These are phyloP conservation scores for Temnothorax ravouxi DNA, from an alignment of 2,888 invertebrate species.

Conservation along the genomic window DNA sequence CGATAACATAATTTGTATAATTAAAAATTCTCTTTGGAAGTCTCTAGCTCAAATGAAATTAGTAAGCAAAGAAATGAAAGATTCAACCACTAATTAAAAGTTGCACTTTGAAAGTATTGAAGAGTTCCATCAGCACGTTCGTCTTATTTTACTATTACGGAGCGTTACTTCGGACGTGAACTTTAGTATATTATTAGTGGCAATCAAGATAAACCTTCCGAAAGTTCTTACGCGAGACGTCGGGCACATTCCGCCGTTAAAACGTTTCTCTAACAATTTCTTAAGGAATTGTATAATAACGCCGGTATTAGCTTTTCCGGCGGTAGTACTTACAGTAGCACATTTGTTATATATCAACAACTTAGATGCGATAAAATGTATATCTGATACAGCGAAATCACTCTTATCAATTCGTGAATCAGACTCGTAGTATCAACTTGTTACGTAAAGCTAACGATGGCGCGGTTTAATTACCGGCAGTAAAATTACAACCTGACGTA, in stretches of 20 bases:
- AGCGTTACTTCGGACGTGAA: conserved; percentile 64
- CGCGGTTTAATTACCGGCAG: conserved; percentile 50
- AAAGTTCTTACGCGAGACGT: conserved; percentile 37
- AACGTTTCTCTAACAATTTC: conserved; percentile 36
- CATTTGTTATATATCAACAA: conserved; percentile 13
- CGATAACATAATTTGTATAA: not conserved
- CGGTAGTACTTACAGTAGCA: not conserved
- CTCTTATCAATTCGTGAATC: conserved; percentile 53
- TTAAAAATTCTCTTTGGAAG: conserved; percentile 12
- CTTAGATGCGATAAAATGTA: conserved; percentile 40
- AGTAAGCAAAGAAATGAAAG: not conserved
- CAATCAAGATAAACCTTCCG: conserved; percentile 69
- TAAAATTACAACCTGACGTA: conserved; percentile 50
- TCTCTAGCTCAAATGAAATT: conserved; percentile 10
- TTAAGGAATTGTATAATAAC: conserved; percentile 7
- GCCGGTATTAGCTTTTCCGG: not conserved
- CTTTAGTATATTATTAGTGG: conserved; percentile 71
- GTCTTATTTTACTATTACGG: conserved; percentile 64
- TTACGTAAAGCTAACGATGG: conserved; percentile 62
- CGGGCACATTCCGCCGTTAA: not conserved
- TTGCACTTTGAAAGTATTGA: conserved; percentile 62
- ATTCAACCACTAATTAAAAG: conserved; percentile 46
- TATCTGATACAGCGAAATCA: not conserved
- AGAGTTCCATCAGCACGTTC: conserved; percentile 66
- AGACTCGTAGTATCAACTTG: conserved; percentile 45